Base-by-base conservation (phyloP, 2,113 vertebrate genomes). In the Petaurus breviceps region DNA sequence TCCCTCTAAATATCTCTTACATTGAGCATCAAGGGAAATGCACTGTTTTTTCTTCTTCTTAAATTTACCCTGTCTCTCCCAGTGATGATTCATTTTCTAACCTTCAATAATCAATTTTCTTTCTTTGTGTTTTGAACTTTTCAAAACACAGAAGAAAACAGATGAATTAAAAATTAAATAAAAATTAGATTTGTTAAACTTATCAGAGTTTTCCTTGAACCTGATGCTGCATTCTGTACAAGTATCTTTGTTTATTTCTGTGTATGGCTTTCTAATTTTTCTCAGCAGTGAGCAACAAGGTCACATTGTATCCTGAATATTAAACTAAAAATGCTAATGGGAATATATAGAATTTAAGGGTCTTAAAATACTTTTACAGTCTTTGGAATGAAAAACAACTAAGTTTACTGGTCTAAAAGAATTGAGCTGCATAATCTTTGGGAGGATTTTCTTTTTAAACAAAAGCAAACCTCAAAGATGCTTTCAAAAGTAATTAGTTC, bases 241-340 rank as follows among this genome's bases (percentile, higher is more conserved):
- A 77, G 25, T 90, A 91, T 94, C 25, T 97, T 96, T 91, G 25
- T 92, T 96, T 77, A 90, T 91, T 49, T 90, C 49, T 68, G 14
- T n/a, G 46, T 94, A 95, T 54, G 8, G 93, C 94, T 95, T 95
- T 91, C 31, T 10, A 84, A 51, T 52, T 97, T 95, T 95, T 93
- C n/a, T 91, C 53, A 91, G 90, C n/a, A 61, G 43, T 50, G 92
- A 97, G 84, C 25, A 47, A 37, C 26, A 49, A 55, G 54, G 50
- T 25, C 53, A 50, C 47, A 9, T 94, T n/a, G 54, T 92, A 68
- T 97, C 95, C 95, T 53, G 77, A 96, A 90, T 52, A 93, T 23
- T 50, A 89, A 93, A 94, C 68, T 8, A 93, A 28, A 90, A 93
- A 84, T 51, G 22, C 53, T 61, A 96, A 61, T 31, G n/a, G 24